Base-by-base conservation (phyloP, 1,140 invertebrate genomes). In the Tetramorium alpestre region DNA sequence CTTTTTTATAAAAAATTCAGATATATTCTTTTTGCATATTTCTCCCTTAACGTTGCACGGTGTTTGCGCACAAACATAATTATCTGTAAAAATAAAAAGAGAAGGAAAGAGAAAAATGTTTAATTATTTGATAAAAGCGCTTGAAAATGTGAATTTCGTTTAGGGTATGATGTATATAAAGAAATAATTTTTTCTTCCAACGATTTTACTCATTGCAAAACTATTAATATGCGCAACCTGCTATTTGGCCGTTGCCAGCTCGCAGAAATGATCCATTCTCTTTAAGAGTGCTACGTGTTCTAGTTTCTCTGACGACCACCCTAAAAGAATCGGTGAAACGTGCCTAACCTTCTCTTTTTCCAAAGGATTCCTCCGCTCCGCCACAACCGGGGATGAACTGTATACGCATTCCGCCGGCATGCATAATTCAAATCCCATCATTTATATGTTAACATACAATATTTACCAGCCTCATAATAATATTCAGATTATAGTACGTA, bases 281-380 rank as follows among this genome's bases (percentile, higher is more conserved):
- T 84, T 84, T 84, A 84, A 84, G 54, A 75, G 80, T 56, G 41
- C 38, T 82, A 82, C 67, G 80, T 84, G 69, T 60, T 73, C 80
- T 13, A 84, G 80, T 84, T 84, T 84, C 80, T 84, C 80, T 22
- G 80, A 60, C 80, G 69, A 84, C 69, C 22, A 58, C 41, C 80
- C 80, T 22, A 84, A 84, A 84, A 84, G 69, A 73, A 73, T 84
- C 69, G 80, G 80, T 84, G 80, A 73, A 84, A 84, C 80, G 80
- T 84, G 80, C 69, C 80, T 73, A 84, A 84, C 80, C 69, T 73
- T 75, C 80, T 84, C 33, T 84, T 73, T 84, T 73, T 60, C 38
- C 25, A n/a, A 58, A 62, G 41, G 13, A 73, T 73, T 33, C 38
- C 67, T 56, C 28, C 7, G 47, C 47, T 58, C 41, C 18, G n/a